phyloP scores from a whole-genome alignment of 2,888 invertebrate genomes.

The Dicranocentrus wangi region DNA sequence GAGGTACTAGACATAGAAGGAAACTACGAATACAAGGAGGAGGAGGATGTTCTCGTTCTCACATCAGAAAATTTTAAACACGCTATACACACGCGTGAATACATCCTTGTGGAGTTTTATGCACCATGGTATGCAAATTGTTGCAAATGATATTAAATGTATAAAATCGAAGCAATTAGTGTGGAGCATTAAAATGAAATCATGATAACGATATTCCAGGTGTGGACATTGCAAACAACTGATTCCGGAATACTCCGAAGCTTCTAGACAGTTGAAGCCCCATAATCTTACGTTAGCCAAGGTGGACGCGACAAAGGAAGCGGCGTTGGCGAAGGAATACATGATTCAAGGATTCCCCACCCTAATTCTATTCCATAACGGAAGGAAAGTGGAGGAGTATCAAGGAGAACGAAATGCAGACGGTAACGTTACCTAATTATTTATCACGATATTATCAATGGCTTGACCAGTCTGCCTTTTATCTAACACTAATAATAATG shows the following conservation, averaged over 20 bases:
- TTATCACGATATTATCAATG: too few relatives aligned
- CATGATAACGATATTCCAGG: slow-evolving; percentile 74
- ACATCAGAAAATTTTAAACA: slow-evolving; percentile 76
- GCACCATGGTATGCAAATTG: slow-evolving; percentile 77
- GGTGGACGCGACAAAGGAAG: slow-evolving; percentile 77
- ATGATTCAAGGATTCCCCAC: slow-evolving; percentile 78
- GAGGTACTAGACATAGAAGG: slow-evolving; percentile 73
- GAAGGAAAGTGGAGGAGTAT: slow-evolving; percentile 75
- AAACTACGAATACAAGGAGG: slow-evolving; percentile 74
- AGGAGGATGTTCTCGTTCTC: slow-evolving; percentile 75
- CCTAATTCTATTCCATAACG: slow-evolving; percentile 77
- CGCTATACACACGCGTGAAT: slow-evolving; percentile 75
- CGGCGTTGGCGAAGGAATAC: slow-evolving; percentile 75
- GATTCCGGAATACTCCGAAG: slow-evolving; percentile 78
- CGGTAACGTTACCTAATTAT: slow-evolving; percentile 74
- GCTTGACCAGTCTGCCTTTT: too few relatives aligned
- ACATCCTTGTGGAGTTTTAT: slow-evolving; percentile 78
- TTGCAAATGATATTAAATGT: neutral
- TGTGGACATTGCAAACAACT: slow-evolving; percentile 79
- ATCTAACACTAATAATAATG: too few relatives aligned
- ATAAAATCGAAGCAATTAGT: neutral
- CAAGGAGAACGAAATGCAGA: slow-evolving; percentile 75
- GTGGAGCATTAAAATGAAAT: too few relatives aligned
- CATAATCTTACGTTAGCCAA: slow-evolving; percentile 75
- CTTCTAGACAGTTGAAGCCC: slow-evolving; percentile 75